phyloP scores from a whole-genome alignment of 2,113 vertebrate species.

The Eurypyga helias region DNA sequence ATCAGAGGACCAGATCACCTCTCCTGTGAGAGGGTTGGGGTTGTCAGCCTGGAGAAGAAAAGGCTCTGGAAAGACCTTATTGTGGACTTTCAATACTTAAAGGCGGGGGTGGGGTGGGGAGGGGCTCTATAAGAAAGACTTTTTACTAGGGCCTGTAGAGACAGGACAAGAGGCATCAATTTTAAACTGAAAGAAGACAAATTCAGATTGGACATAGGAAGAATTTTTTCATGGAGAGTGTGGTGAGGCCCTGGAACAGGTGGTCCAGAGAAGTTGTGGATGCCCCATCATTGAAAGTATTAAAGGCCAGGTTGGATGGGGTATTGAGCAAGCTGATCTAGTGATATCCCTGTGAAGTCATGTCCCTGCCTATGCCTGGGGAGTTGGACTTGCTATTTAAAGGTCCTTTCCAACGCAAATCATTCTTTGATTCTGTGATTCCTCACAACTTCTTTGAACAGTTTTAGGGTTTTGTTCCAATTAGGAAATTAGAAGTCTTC shows the following conservation, averaged over 20 bases:
- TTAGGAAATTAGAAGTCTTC: background rate
- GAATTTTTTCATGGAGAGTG: background rate
- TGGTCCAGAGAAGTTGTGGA: background rate
- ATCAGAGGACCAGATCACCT: background rate
- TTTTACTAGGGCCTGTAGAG: background rate
- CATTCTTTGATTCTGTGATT: background rate
- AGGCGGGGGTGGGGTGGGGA: background rate
- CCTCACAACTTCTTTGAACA: background rate
- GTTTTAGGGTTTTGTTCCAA: background rate
- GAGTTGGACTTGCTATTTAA: background rate
- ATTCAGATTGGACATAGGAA: background rate
- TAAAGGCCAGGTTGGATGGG: background rate
- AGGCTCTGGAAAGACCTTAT: background rate
- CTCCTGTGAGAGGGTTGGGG: background rate
- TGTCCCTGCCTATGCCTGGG: background rate
- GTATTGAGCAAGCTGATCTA: background rate
- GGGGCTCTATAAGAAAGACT: background rate
- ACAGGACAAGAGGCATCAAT: background rate
- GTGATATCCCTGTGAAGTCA: background rate
- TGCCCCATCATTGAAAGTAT: background rate
- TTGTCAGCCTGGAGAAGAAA: background rate
- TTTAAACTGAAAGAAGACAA: background rate
- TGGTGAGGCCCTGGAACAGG: background rate
- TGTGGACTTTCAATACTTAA: background rate
- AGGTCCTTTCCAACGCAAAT: background rate